Evolutionary conservation across 1,140 invertebrate genomes (phyloP).

Genomic region (Zaprionus camerounensis): DNA sequence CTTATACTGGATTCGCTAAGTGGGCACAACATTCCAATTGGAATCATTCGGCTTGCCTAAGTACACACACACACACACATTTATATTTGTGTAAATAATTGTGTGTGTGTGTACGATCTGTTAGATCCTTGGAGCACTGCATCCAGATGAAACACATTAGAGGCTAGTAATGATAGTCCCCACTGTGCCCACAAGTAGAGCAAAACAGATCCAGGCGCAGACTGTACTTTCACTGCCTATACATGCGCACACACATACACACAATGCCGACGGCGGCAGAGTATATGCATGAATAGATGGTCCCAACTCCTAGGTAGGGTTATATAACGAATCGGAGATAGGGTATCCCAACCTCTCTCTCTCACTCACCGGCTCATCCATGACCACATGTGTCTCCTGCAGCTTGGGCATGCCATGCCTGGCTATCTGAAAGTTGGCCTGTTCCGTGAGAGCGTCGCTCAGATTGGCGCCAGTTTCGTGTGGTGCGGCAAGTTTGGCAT

Average conservation of each 20-base stretch:
- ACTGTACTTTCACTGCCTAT: slow-evolving; percentile 71
- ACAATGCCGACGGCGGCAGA: neutral
- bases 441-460: slow-evolving; percentile 54
- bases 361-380: slow-evolving; percentile 79
- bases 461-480: slow-evolving; percentile 67
- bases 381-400: slow-evolving; percentile 59
- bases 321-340: slow-evolving; percentile 57
- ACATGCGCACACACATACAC: slow-evolving; percentile 35
- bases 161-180: neutral
- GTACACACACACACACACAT: neutral
- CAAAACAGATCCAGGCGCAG: slow-evolving; percentile 51
- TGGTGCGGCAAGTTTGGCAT: slow-evolving; percentile 84
- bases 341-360: neutral
- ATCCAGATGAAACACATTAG: neutral
- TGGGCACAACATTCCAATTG: slow-evolving; percentile 12
- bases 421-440: slow-evolving; percentile 48
- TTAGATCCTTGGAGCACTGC: slow-evolving; percentile 1
- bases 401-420: slow-evolving; percentile 48
- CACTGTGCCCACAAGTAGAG: neutral
- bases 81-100: neutral
- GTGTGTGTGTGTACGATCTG: neutral
- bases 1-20: neutral
- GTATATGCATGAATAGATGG: slow-evolving; percentile 29
- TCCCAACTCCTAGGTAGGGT: slow-evolving; percentile 22
- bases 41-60: neutral